Base-by-base conservation (phyloP, 1,140 invertebrate species). In the Dendroctonus valens region DNA sequence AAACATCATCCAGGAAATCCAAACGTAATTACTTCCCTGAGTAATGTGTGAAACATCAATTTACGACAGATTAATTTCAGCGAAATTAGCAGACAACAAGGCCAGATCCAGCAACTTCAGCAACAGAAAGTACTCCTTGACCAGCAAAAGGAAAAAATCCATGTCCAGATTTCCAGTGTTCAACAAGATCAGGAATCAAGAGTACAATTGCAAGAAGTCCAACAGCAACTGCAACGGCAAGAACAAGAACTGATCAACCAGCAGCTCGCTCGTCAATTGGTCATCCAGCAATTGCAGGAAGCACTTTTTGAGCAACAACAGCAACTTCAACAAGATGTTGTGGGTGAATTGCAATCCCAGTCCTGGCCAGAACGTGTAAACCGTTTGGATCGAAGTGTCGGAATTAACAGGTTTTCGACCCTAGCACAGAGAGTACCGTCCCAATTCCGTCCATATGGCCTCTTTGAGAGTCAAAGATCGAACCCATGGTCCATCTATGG, bases 41-140 rank as follows among this genome's bases (percentile, higher is more conserved):
- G 5, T 39, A 55, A 3, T 11, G 9, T 55, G 5, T 11, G 11
- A 39, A 5, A 39, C 2, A 52, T 9, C n/a, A 26, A 52, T n/a
- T 7, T 9, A 55, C 53, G 7, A 8, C 6, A 42, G 5, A 0
- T 9, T 61, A 12, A 12, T 57, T 57, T 8, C 9, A 61, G 59
- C 7, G 59, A 61, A 46, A 61, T 61, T 15, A 5, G 11, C 12
- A 61, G 49, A 41, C 59, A 61, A 41, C 49, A 61, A 40, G 42
- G 6, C 39, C 12, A 0, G 5, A 39, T 44, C 11, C 5, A 51
- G 11, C 48, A 61, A 61, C 59, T 61, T 41, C 26, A 41, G 14
- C 9, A 11, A 11, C 59, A 61, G 14, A 48, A 51, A 40, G n/a
- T 51, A 51, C 52, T 50, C 11, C 37, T 61, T 5, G 15, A 50